These are phyloP conservation scores for Ischnus inquisitorius DNA, from an alignment of 2,888 invertebrate genomes.

Conservation along the genomic window DNA sequence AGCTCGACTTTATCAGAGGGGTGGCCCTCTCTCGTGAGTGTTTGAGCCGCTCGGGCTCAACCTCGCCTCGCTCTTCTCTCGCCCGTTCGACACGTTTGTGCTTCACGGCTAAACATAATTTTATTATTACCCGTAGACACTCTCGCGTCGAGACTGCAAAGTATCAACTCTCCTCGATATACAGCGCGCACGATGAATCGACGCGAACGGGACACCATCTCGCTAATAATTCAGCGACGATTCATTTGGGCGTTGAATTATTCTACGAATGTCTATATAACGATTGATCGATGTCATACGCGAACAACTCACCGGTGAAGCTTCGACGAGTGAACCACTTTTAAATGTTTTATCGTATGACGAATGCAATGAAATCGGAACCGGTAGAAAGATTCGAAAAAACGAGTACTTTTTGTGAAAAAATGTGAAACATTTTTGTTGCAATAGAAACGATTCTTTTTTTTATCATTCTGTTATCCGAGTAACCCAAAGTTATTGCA, in stretches of 20 bases:
- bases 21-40: background rate
- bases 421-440: too few species aligned
- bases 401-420: too few species aligned
- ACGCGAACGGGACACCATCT: background rate
- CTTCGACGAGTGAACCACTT: too few species aligned
- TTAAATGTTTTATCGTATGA: too few species aligned
- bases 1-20: slow-evolving; percentile 70
- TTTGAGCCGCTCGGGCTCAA: slow-evolving; percentile 4
- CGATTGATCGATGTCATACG: too few species aligned
- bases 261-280: background rate
- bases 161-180: background rate
- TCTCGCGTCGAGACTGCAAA: slow-evolving; percentile 3
- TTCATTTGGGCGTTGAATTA: background rate
- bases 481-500: too few species aligned
- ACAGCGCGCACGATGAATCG: background rate
- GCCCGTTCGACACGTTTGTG: slow-evolving; percentile 50
- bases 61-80: background rate
- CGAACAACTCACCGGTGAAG: too few species aligned
- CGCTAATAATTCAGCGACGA: background rate
- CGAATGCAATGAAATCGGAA: too few species aligned
- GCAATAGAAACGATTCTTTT: too few species aligned
- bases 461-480: too few species aligned
- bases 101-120: slow-evolving; percentile 57
- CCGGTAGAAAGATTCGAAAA: too few species aligned
- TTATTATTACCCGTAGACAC: slow-evolving; percentile 39